Evolutionary conservation across 1,140 invertebrate genomes (phyloP).

Genomic region (Calephelis virginiensis): DNA sequence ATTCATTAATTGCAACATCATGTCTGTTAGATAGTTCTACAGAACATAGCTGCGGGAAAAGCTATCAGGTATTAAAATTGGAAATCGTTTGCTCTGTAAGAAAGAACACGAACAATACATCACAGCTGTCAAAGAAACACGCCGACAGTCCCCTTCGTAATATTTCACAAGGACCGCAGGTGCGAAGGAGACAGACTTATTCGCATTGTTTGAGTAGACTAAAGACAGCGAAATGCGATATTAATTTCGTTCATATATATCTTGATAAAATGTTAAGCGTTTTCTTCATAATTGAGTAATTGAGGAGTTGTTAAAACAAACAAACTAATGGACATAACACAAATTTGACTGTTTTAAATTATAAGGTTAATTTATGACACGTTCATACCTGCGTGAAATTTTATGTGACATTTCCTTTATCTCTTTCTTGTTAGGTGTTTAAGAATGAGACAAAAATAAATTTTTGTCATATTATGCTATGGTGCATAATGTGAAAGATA

Average conservation of each 20-base stretch:
- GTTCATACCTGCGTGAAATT: too few species aligned
- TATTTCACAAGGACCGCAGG: conserved; percentile 4
- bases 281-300: conserved; percentile 8
- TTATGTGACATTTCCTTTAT: too few species aligned
- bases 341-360: neutral
- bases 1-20: too few species aligned
- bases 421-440: too few species aligned
- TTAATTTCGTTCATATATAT: neutral
- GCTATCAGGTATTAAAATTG: conserved; percentile 3
- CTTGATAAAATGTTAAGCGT: conserved; percentile 8
- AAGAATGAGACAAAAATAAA: too few species aligned
- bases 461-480: too few species aligned
- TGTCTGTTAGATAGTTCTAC: too few species aligned
- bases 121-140: conserved; percentile 17
- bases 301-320: neutral
- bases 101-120: conserved; percentile 8
- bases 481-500: too few species aligned
- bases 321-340: neutral
- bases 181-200: neutral
- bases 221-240: conserved; percentile 3
- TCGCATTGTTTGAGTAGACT: neutral
- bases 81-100: conserved; percentile 3
- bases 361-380: too few species aligned
- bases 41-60: too few species aligned
- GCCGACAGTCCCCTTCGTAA: conserved; percentile 8